Evolutionary conservation across 2,797 vertebrate species (phyloP).

Genomic region (Gallinago nigripennis): DNA sequence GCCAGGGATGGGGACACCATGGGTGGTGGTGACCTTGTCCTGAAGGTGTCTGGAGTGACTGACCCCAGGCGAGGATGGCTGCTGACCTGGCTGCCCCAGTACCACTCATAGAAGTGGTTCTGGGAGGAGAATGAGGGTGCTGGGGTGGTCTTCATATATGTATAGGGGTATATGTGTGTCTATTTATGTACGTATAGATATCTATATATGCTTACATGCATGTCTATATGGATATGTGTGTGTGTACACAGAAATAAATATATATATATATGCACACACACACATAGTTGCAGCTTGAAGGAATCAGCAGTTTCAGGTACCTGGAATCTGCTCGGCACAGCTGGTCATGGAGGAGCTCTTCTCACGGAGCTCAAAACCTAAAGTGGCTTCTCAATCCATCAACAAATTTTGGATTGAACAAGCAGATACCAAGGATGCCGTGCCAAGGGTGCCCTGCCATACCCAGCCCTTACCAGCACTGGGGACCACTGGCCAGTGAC

Average conservation of each 20-base stretch:
- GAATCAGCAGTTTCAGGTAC: background rate
- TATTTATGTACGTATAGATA: fast-evolving
- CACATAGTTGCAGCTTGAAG: background rate
- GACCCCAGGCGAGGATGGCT: fast-evolving
- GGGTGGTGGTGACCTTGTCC: background rate
- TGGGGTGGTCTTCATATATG: background rate
- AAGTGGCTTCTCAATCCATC: background rate
- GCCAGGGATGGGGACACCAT: fast-evolving
- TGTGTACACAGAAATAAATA: too few relatives aligned
- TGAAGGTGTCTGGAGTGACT: background rate
- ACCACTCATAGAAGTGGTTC: fast-evolving
- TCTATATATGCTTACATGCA: fast-evolving
- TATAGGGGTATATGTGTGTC: fast-evolving
- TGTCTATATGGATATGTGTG: background rate
- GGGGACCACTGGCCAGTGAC: background rate
- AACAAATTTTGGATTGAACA: background rate
- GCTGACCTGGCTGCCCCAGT: fast-evolving
- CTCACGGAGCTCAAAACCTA: background rate
- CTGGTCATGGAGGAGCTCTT: background rate
- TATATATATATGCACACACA: too few relatives aligned
- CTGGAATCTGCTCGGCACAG: background rate
- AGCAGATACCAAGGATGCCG: background rate
- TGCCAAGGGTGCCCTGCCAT: background rate
- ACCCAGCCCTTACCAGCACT: background rate
- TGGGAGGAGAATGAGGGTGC: background rate